Conservation (phyloP, 2,797 vertebrate genomes). For the Brachyrhaphis roseni region DNA sequence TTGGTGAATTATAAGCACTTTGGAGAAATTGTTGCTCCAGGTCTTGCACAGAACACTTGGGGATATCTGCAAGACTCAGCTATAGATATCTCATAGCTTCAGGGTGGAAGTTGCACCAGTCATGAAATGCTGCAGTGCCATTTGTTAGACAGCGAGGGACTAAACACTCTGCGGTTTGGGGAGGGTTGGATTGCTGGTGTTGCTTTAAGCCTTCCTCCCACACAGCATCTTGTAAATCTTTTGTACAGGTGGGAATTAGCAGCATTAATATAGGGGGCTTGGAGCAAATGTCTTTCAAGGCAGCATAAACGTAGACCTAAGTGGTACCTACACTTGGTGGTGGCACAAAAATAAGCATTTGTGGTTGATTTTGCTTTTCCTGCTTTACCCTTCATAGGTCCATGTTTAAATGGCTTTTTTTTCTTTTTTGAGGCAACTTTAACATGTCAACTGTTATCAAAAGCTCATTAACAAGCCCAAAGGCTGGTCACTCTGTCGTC, state of each 20-base stretch:
- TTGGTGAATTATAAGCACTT: slow-evolving; percentile 2
- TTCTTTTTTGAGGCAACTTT: background rate
- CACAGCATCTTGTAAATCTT: slow-evolving; percentile 42
- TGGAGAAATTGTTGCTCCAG: background rate
- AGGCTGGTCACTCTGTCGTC: slow-evolving; percentile 15
- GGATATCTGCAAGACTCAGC: slow-evolving; percentile 27
- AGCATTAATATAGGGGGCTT: slow-evolving; percentile 12
- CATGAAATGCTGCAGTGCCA: slow-evolving; percentile 28
- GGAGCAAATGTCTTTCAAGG: slow-evolving; percentile 2
- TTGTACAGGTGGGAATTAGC: slow-evolving; percentile 51
- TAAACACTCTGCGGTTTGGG: slow-evolving; percentile 31
- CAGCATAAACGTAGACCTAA: slow-evolving; percentile 15
- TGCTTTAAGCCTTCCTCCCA: slow-evolving; percentile 47
- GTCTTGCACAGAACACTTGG: slow-evolving; percentile 26
- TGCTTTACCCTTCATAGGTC: background rate
- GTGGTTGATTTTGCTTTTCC: slow-evolving; percentile 4
- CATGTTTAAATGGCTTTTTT: background rate
- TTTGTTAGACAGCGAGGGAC: slow-evolving; percentile 44
- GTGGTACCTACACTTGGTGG: background rate
- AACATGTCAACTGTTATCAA: slow-evolving; percentile 10
- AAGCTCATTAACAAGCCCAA: slow-evolving; percentile 5
- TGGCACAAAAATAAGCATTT: background rate
- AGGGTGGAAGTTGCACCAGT: slow-evolving; percentile 33
- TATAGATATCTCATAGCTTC: slow-evolving; percentile 29
- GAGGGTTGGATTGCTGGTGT: slow-evolving; percentile 33